These are phyloP conservation scores for Drosophila nigrodunni DNA, from an alignment of 1,140 invertebrate species.

Conservation along the genomic window DNA sequence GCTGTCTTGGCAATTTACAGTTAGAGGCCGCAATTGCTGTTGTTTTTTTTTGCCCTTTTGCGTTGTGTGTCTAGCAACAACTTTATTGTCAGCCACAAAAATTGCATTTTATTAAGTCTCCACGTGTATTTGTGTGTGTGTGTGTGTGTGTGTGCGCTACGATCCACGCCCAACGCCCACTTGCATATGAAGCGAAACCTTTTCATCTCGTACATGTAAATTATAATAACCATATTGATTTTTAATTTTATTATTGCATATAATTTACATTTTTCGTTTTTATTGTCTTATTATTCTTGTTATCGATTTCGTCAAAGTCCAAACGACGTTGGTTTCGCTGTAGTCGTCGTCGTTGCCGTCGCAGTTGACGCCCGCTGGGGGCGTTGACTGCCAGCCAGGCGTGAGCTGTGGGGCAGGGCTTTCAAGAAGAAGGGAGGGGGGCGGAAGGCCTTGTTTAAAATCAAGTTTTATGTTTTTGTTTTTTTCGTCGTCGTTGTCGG, in stretches of 20 bases:
- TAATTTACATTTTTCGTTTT: constrained; percentile 32
- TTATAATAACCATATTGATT: constrained; percentile 43
- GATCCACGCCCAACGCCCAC: constrained; percentile 25
- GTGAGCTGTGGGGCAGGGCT: neutral
- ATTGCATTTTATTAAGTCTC: constrained; percentile 47
- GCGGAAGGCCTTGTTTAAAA: constrained; percentile 59
- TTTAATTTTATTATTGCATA: constrained; percentile 46
- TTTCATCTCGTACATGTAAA: constrained; percentile 31
- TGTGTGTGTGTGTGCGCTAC: neutral
- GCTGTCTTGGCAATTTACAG: constrained; percentile 65
- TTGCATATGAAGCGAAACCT: constrained; percentile 36
- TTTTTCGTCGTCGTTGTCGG: constrained; percentile 17
- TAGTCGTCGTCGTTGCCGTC: constrained; percentile 7
- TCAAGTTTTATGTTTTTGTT: constrained; percentile 54
- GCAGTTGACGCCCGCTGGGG: constrained; percentile 31
- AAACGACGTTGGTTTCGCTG: neutral
- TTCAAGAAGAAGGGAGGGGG: neutral
- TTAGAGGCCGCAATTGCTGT: constrained; percentile 58
- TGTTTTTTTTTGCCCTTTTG: constrained; percentile 39
- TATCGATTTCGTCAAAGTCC: constrained; percentile 36
- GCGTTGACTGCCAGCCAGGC: constrained; percentile 44
- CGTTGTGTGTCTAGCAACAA: constrained; percentile 34
- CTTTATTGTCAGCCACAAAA: constrained; percentile 51
- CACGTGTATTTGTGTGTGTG: constrained; percentile 34
- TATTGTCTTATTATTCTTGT: constrained; percentile 29